These are phyloP conservation scores for Pholis gunnellus DNA, from an alignment of 2,113 vertebrate species.

Conservation along the genomic window DNA sequence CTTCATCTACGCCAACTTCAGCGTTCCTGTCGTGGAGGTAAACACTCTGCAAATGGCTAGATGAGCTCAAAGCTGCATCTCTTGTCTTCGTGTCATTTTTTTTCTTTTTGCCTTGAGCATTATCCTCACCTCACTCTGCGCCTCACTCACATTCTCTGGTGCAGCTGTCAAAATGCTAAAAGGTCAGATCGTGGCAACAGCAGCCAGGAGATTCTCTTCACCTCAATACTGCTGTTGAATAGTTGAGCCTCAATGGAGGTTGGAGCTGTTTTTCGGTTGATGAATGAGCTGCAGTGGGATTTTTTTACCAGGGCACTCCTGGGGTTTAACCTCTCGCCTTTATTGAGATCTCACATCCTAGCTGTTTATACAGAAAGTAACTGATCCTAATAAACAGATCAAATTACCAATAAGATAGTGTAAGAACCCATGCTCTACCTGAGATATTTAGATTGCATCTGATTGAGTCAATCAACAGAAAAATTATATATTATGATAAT, in stretches of 20 bases:
- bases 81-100: conserved; percentile 19
- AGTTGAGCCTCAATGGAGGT: conserved; percentile 4
- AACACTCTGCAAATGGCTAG: conserved; percentile 40
- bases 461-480: background rate
- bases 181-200: conserved; percentile 32
- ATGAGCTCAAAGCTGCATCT: conserved; percentile 4
- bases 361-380: conserved; percentile 25
- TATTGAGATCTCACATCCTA: conserved; percentile 18
- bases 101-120: conserved; percentile 14
- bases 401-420: background rate
- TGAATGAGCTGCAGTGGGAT: conserved; percentile 39
- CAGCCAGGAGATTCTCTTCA: conserved; percentile 27
- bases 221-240: conserved; percentile 43
- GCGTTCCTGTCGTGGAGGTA: conserved; percentile 92
- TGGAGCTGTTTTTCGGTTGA: conserved; percentile 16
- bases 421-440: background rate
- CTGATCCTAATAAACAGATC: background rate
- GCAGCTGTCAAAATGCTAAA: conserved; percentile 46
- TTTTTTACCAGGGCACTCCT: conserved; percentile 6
- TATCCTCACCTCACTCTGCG: background rate
- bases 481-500: background rate
- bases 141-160: conserved; percentile 14
- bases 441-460: background rate
- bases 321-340: conserved; percentile 46
- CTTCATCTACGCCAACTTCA: conserved; percentile 94